Evolutionary conservation across 1,140 invertebrate species (phyloP).

Genomic region (Drosophila novamexicana): DNA sequence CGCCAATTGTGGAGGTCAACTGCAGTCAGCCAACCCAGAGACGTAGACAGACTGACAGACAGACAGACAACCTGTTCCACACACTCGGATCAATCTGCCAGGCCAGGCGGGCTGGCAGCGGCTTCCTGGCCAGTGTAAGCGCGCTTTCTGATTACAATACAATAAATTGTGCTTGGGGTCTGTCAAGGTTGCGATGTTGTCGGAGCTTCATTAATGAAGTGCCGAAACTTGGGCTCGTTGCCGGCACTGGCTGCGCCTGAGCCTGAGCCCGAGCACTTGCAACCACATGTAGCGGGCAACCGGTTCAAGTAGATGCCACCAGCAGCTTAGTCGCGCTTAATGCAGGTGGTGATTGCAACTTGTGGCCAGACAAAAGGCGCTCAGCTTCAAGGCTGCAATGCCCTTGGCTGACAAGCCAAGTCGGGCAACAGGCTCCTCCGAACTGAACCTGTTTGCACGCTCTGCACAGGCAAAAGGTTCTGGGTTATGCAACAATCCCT

Average conservation of each 20-base stretch:
- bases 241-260: background rate
- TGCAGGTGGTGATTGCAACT: slow-evolving; percentile 74
- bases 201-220: slow-evolving; percentile 77
- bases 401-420: slow-evolving; percentile 48
- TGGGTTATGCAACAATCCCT: slow-evolving; percentile 63
- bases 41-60: slow-evolving; percentile 12
- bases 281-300: slow-evolving; percentile 40
- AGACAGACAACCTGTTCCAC: slow-evolving; percentile 52
- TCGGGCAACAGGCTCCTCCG: slow-evolving; percentile 4
- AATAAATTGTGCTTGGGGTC: slow-evolving; percentile 66
- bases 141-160: slow-evolving; percentile 41
- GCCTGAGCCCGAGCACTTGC: slow-evolving; percentile 57
- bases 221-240: slow-evolving; percentile 75
- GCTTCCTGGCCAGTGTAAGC: slow-evolving; percentile 50
- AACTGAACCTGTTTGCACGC: slow-evolving; percentile 64
- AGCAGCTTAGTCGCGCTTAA: slow-evolving; percentile 38
- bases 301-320: slow-evolving; percentile 62
- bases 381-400: slow-evolving; percentile 57
- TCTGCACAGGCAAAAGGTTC: slow-evolving; percentile 57
- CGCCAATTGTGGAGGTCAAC: slow-evolving; percentile 70
- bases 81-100: slow-evolving; percentile 42
- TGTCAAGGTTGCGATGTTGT: slow-evolving; percentile 62
- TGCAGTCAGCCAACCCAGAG: slow-evolving; percentile 61
- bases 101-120: slow-evolving; percentile 23
- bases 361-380: slow-evolving; percentile 39